Evolutionary conservation across 2,888 invertebrate genomes (phyloP).

Genomic region (Orthosia cruda): DNA sequence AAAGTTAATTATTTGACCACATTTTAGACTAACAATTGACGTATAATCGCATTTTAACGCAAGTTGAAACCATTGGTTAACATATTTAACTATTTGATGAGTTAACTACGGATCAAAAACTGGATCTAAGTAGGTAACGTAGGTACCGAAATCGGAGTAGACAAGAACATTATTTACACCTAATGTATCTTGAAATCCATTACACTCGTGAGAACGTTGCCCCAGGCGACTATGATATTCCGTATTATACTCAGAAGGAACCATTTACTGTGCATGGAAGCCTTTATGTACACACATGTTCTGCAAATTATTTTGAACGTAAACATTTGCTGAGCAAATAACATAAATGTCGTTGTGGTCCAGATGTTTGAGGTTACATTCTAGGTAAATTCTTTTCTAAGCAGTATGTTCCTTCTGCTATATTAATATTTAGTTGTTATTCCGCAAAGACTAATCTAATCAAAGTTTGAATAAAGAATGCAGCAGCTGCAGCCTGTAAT

Average conservation of each 20-base stretch:
- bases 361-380: neutral
- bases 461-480: neutral
- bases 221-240: slow-evolving; percentile 15
- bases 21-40: no score
- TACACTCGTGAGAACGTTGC: slow-evolving; percentile 2
- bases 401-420: no score
- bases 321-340: slow-evolving; percentile 24
- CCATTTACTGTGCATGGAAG: slow-evolving; percentile 3
- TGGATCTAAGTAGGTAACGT: no score
- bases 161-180: neutral
- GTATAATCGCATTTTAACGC: no score
- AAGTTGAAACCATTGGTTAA: no score
- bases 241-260: slow-evolving; percentile 2
- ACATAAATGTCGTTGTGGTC: neutral
- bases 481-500: neutral
- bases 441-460: no score
- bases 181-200: slow-evolving; percentile 11
- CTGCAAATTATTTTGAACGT: slow-evolving; percentile 7
- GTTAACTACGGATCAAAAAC: no score
- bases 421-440: no score
- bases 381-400: no score
- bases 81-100: no score
- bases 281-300: slow-evolving; percentile 18
- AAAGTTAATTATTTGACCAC: no score
- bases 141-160: no score